A percentile compares a stretch with the other conserved stretches of the same genome.
These are phyloP conservation scores for Scomber colias DNA, from an alignment of 2,113 vertebrate genomes.

Conservation along the genomic window DNA sequence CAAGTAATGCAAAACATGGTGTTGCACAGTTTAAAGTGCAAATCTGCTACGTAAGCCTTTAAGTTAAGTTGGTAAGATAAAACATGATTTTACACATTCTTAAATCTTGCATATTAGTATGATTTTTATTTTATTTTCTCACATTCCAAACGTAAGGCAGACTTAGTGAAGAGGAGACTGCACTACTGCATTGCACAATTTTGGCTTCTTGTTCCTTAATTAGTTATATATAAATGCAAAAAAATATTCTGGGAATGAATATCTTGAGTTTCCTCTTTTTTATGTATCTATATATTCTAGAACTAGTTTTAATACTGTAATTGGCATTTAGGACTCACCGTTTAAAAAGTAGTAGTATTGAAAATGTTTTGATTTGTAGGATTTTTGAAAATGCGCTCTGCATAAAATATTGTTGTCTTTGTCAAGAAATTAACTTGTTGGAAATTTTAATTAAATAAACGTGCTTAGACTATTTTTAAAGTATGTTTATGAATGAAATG, in stretches of 20 bases:
- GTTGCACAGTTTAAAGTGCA: not conserved
- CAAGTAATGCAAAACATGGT: constrained; percentile 15
- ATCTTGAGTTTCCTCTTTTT: not conserved
- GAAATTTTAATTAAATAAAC: constrained; percentile 10
- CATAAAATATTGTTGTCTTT: constrained; percentile 1
- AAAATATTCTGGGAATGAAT: not conserved
- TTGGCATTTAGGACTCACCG: not conserved
- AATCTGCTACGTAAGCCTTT: not conserved
- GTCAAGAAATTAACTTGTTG: not conserved
- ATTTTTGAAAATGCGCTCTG: constrained; percentile 9
- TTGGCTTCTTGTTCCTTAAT: not conserved
- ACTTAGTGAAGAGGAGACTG: not conserved
- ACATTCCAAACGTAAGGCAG: constrained; percentile 26
- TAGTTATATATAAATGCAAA: not conserved
- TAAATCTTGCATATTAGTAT: constrained; percentile 13
- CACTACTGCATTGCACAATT: not conserved
- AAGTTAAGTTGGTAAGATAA: not conserved
- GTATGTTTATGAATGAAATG: not conserved
- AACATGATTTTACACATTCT: not conserved
- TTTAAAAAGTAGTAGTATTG: not conserved
- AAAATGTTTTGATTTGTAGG: not conserved
- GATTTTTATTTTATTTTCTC: not conserved
- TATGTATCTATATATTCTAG: not conserved
- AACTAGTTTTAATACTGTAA: not conserved
- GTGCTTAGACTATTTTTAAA: not conserved